These are phyloP conservation scores for Ophioninae sp. DNA, from an alignment of 2,888 invertebrate species.

Conservation along the genomic window DNA sequence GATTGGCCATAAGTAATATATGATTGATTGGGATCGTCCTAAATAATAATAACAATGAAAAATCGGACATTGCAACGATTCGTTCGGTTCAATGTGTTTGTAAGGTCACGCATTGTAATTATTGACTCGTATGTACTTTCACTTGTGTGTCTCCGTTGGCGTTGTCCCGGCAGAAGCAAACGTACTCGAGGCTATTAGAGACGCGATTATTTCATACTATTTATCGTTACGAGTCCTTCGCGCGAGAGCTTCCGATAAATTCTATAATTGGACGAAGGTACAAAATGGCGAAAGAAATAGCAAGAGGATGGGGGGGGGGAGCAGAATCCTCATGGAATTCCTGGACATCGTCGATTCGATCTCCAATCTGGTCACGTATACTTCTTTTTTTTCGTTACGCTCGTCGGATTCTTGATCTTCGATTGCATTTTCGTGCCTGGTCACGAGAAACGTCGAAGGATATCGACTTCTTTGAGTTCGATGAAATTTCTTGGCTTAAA, in stretches of 20 bases:
- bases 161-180: conserved; percentile 49
- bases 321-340: neutral
- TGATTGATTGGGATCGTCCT: conserved; percentile 4
- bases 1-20: neutral
- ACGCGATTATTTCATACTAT: conserved; percentile 52
- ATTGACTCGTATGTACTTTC: conserved; percentile 49
- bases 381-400: conserved; percentile 3
- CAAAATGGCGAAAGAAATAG: neutral
- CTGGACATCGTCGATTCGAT: neutral
- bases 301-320: neutral
- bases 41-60: conserved; percentile 22
- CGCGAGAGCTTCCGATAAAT: conserved; percentile 22
- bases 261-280: neutral
- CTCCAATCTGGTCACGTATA: conserved; percentile 37
- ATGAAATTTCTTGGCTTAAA: neutral
- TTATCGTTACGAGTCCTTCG: conserved; percentile 49
- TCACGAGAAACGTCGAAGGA: neutral
- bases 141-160: conserved; percentile 34
- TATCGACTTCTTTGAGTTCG: neutral
- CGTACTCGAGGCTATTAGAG: conserved; percentile 46
- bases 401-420: conserved; percentile 15
- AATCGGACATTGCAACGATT: conserved; percentile 34
- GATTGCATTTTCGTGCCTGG: conserved; percentile 19
- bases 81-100: conserved; percentile 45
- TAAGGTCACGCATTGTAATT: conserved; percentile 59